These are phyloP conservation scores for Masticophis lateralis DNA, from an alignment of 2,797 vertebrate genomes.

Conservation along the genomic window DNA sequence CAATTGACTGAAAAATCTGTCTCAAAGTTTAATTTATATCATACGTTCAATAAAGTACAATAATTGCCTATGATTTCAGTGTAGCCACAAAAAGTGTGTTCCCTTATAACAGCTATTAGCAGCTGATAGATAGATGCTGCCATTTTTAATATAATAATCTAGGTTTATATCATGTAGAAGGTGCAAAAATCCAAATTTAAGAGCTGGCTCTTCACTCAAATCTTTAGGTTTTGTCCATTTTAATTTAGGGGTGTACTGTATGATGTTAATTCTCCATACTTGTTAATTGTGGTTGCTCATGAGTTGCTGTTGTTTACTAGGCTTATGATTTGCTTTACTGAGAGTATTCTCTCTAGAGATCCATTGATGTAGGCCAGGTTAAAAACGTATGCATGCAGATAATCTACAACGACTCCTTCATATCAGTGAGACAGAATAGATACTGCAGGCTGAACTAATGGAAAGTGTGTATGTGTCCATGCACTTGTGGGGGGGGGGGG, in stretches of 20 bases:
- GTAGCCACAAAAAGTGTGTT: background rate
- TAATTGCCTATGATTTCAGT: background rate
- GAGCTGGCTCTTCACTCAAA: background rate
- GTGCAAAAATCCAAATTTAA: background rate
- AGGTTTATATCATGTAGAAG: background rate
- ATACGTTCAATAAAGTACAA: background rate
- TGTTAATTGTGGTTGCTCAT: background rate
- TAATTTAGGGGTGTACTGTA: background rate
- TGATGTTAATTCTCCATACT: background rate
- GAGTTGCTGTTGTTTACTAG: background rate
- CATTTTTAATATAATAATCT: background rate
- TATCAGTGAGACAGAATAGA: background rate
- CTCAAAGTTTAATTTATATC: background rate
- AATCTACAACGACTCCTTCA: background rate
- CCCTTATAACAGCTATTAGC: background rate
- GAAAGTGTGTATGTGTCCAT: background rate
- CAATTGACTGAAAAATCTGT: background rate
- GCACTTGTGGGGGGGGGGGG: background rate
- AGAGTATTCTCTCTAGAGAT: background rate
- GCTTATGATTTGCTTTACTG: background rate
- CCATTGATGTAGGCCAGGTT: background rate
- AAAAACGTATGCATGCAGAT: background rate
- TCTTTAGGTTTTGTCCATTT: background rate
- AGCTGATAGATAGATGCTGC: background rate
- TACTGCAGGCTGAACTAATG: background rate